These are phyloP conservation scores for Gephyroberyx darwinii DNA, from an alignment of 2,797 vertebrate species.

Conservation along the genomic window DNA sequence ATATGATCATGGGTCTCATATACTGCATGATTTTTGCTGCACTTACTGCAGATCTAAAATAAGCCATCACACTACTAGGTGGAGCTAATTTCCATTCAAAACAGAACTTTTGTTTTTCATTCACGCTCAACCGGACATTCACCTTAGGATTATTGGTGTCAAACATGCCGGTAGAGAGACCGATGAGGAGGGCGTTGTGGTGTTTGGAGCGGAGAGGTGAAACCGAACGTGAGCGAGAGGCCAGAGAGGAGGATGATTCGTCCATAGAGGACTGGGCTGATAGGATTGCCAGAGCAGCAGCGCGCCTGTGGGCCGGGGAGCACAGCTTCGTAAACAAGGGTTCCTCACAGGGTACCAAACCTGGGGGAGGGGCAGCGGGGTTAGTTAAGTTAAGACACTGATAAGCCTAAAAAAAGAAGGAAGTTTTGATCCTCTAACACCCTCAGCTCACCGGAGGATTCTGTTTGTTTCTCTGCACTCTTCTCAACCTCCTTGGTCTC, in stretches of 20 bases:
- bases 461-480: slow-evolving; percentile 58
- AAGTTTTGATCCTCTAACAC: background rate
- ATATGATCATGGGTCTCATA: background rate
- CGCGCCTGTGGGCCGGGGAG: slow-evolving; percentile 80
- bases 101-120: background rate
- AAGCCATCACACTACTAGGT: background rate
- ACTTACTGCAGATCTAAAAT: background rate
- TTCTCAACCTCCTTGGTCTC: slow-evolving; percentile 39
- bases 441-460: slow-evolving; percentile 65
- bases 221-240: slow-evolving; percentile 87
- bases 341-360: slow-evolving; percentile 68
- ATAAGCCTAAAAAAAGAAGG: background rate
- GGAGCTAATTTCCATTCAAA: background rate
- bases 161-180: slow-evolving; percentile 95
- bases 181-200: slow-evolving; percentile 88
- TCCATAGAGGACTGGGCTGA: slow-evolving; percentile 90
- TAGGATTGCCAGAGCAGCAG: slow-evolving; percentile 79
- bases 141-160: slow-evolving; percentile 97
- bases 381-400: slow-evolving; percentile 33
- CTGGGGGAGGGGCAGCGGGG: slow-evolving; percentile 34
- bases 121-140: slow-evolving; percentile 54
- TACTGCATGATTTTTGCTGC: background rate
- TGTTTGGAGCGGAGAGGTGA: slow-evolving; percentile 88
- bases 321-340: slow-evolving; percentile 86
- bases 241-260: slow-evolving; percentile 84